Base-by-base conservation (phyloP, 2,888 invertebrate genomes). In the Zygogramma bicolorata region DNA sequence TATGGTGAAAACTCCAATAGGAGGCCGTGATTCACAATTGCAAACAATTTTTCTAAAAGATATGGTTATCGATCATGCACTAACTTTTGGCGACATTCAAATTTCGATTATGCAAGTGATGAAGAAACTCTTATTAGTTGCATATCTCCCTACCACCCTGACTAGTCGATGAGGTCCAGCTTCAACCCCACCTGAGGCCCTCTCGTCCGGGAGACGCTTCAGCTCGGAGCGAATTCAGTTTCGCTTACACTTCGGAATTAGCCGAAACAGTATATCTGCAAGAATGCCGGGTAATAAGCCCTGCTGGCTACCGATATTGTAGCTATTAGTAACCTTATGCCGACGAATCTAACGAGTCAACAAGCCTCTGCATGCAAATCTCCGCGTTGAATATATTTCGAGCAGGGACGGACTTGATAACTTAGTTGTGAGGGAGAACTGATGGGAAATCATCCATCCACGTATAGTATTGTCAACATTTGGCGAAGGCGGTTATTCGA, bases 321-420 rank as follows among this genome's bases (percentile, higher is more conserved):
- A 29, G 65, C 72, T 68, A 73, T 75, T 73, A 75, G 72, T 68
- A 70, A 73, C 72, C 70, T 68, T 71, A 68, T 73, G 72, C 72
- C 59, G 62, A 57, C 40, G 57, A 59, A 65, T 63, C 42, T 62
- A 68, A 38, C 46, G 63, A 71, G 46, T 65, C 70, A 46, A 13
- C 27, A 66, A 49, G 27, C 60, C 18, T 25, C 59, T 58, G 66
- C 74, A 74, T 74, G 69, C 58, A 71, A 71, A 74, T 71, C 40
- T 20, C 59, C 71, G 7, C 42, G 61, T 74, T 67, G 68, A 63
- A 63, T 65, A 20, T 29, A 25, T 53, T 38, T n/a, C 10, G 7
- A 18, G 18, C 60, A 68, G 61, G 40, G n/a, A 15, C 63, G 62
- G 6, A 68, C 29, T 42, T 3, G 27, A 27, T 1, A 15, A 53